Percentiles rank a stretch among this genome's conserved stretches.
phyloP scores from a whole-genome alignment of 1,140 invertebrate species.

The Stenopsyche tienmushanensis region DNA sequence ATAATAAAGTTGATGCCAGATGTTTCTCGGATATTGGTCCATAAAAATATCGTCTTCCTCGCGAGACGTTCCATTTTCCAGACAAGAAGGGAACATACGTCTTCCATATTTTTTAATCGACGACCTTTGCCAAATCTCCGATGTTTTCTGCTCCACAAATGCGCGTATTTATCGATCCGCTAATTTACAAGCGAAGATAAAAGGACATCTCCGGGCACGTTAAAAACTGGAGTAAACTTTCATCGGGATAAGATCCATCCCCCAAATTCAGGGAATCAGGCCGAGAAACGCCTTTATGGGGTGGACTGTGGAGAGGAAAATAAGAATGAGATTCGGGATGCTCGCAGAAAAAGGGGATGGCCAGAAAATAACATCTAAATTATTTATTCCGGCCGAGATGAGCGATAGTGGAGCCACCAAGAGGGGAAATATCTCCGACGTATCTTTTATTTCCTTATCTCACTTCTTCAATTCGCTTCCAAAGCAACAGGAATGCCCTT shows the following conservation, averaged over 20 bases:
- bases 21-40: conserved; percentile 39
- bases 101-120: too few species aligned
- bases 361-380: conserved; percentile 42
- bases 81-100: too few species aligned
- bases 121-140: too few species aligned
- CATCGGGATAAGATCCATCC: conserved; percentile 11
- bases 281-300: background rate
- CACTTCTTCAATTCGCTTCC: too few species aligned
- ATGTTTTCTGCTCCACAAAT: too few species aligned
- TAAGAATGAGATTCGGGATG: background rate
- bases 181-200: too few species aligned
- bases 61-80: background rate
- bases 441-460: background rate
- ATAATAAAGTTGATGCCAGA: conserved; percentile 43
- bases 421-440: background rate
- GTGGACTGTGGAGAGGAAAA: conserved; percentile 5
- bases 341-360: conserved; percentile 4
- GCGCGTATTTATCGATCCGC: too few species aligned
- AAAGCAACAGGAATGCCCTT: too few species aligned
- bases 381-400: conserved; percentile 42
- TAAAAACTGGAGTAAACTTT: conserved; percentile 42
- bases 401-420: conserved; percentile 39
- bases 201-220: too few species aligned
- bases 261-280: conserved; percentile 6
- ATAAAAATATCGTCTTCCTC: conserved; percentile 32